Evolutionary conservation across 37 sponge, comb jelly and placozoan species (phyloP), one percentile per base, ranked within the genome.

Genomic region (Cliona cf. orientalis): DNA sequence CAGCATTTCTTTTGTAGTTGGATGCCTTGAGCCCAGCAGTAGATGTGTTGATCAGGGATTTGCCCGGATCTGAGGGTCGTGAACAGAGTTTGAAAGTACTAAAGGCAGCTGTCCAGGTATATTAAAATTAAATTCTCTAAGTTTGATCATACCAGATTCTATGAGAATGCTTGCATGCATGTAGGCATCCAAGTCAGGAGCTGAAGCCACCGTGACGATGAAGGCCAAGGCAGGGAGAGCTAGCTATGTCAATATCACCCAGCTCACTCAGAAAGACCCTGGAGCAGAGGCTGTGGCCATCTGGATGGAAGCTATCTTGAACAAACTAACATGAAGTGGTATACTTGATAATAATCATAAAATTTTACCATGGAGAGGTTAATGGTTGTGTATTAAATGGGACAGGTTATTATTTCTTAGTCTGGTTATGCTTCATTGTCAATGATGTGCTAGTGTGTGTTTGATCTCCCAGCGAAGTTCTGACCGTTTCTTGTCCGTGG

Each of bases 191-290:
- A 43, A 71, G 36, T 46, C 38, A 17, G 96, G 96, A 5, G 88
- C 93, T 0, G 39, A 65, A 56, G 78, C 71, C 17, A 95, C 96
- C 12, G 42, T 25, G 17, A 28, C 44, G 11, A 92, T 95, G 93
- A 34, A 43, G n/a, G 96, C 96, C 23, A 78, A 58, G 44, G 90
- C 96, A 19, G 96, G 96, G 25, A 37, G 96, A 46, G 92, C 96
- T 29, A 92, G 93, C 77, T 86, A 95, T 45, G 87, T 92, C 55
- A 64, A 77, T 66, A 31, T 33, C 2, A 63, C 76, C n/a, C 90
- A 83, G n/a, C 74, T 92, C 35, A 92, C 77, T n/a, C 80, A 84
- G 0, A 78, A 78, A 11, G 96, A 92, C 46, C 91, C 96, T 32
- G 96, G 96, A 53, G 96, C 96, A 1, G 34, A 62, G 0, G 96